Evolutionary conservation across 2,888 invertebrate species (phyloP).

Genomic region (Pseudanteris insignis): DNA sequence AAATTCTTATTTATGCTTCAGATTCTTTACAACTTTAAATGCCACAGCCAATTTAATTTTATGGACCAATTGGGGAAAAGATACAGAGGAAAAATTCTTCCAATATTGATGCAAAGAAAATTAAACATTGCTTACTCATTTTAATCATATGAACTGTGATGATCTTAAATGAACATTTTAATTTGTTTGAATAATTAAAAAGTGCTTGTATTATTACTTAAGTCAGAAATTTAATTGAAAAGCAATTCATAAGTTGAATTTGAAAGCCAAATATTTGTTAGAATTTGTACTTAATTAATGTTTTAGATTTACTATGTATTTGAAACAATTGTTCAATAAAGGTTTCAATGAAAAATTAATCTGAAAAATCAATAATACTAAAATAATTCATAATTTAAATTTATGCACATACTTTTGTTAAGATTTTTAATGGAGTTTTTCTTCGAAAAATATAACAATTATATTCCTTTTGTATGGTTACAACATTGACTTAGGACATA

Average conservation of each 20-base stretch:
- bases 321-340: too few species aligned
- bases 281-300: too few species aligned
- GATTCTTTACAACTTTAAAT: constrained; percentile 56
- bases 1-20: constrained; percentile 41
- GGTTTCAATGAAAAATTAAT: too few species aligned
- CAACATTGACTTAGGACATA: constrained; percentile 11
- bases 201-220: too few species aligned
- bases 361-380: too few species aligned
- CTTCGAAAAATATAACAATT: too few species aligned
- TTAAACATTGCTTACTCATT: constrained; percentile 43
- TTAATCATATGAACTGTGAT: not conserved
- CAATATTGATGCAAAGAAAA: constrained; percentile 52
- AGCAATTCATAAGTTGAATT: too few species aligned
- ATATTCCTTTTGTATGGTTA: constrained; percentile 1
- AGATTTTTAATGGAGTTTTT: too few species aligned
- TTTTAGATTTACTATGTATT: too few species aligned
- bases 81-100: constrained; percentile 59
- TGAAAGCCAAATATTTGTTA: not conserved
- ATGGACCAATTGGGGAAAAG: constrained; percentile 62
- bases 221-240: too few species aligned
- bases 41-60: constrained; percentile 56
- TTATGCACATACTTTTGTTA: too few species aligned
- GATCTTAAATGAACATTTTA: constrained; percentile 15
- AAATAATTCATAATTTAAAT: too few species aligned
- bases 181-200: constrained; percentile 1